These are phyloP conservation scores for Drosophila arawakana DNA, from an alignment of 1,140 invertebrate species.

Conservation along the genomic window DNA sequence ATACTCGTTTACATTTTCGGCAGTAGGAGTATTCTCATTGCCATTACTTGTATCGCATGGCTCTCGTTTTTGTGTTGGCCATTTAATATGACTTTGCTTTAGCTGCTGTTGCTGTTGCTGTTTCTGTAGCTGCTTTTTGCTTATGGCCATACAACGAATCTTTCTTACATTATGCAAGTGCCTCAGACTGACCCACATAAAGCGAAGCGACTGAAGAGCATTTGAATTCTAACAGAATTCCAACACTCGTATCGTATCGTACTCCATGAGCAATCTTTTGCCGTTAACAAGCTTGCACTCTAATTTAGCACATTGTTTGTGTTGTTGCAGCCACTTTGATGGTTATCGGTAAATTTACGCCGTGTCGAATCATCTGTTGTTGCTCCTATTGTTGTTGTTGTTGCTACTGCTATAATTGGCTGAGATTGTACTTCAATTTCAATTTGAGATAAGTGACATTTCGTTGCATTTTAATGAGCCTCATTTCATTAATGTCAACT, in stretches of 20 bases:
- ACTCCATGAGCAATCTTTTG: constrained; percentile 60
- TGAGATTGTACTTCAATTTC: constrained; percentile 78
- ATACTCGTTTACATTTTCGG: constrained; percentile 25
- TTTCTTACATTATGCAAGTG: constrained; percentile 70
- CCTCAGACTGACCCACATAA: constrained; percentile 61
- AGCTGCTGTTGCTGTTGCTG: neutral
- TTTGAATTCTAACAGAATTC: constrained; percentile 32
- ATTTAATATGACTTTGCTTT: constrained; percentile 72
- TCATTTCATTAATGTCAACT: constrained; percentile 60
- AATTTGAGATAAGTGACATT: constrained; percentile 83
- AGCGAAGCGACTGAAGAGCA: constrained; percentile 5
- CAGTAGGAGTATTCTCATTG: constrained; percentile 33
- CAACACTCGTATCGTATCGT: neutral
- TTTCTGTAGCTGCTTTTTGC: neutral
- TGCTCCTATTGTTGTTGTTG: neutral
- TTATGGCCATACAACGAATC: neutral
- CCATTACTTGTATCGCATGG: constrained; percentile 51
- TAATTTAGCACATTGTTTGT: constrained; percentile 63
- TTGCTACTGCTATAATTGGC: constrained; percentile 59
- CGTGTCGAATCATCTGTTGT: constrained; percentile 40
- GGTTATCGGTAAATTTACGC: constrained; percentile 72
- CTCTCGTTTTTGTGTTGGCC: constrained; percentile 16
- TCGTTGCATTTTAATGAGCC: constrained; percentile 82
- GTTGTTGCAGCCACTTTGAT: constrained; percentile 46
- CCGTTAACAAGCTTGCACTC: constrained; percentile 78